phyloP scores from a whole-genome alignment of 2,888 invertebrate genomes.

The Cataglyphis altisquamis region DNA sequence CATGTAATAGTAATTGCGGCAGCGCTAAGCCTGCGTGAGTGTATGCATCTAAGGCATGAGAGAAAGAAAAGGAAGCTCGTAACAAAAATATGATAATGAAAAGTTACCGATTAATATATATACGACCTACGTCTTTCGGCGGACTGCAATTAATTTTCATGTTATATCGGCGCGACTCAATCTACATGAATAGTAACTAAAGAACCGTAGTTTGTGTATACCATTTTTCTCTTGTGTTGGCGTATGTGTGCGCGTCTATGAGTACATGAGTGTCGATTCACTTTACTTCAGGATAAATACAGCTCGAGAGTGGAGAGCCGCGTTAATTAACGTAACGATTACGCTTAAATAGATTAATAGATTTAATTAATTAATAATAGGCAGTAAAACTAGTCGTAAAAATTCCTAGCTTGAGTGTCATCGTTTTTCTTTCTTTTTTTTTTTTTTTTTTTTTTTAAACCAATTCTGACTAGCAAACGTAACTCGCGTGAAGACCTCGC shows the following conservation, averaged over 20 bases:
- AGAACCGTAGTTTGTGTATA: constrained; percentile 82
- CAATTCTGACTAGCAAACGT: constrained; percentile 86
- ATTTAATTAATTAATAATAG: constrained; percentile 69
- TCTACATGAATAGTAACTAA: constrained; percentile 85
- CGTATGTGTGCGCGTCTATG: background rate
- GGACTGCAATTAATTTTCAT: constrained; percentile 60
- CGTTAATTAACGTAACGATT: constrained; percentile 44
- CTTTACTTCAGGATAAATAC: constrained; percentile 77
- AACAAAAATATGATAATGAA: constrained; percentile 50
- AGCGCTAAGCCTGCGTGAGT: constrained; percentile 46
- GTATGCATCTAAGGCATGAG: constrained; percentile 43
- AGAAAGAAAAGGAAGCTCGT: constrained; percentile 62
- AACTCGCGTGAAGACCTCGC: constrained; percentile 80
- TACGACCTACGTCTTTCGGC: constrained; percentile 56
- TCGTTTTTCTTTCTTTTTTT: constrained; percentile 64
- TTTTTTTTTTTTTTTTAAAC: constrained; percentile 69
- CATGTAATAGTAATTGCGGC: constrained; percentile 59
- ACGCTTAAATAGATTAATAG: constrained; percentile 60
- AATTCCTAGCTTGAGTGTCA: constrained; percentile 77
- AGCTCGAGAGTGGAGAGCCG: constrained; percentile 72
- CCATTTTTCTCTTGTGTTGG: constrained; percentile 42
- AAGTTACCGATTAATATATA: constrained; percentile 23
- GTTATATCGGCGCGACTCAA: constrained; percentile 59
- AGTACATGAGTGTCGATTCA: constrained; percentile 29
- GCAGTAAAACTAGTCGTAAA: constrained; percentile 74